A percentile compares a stretch with the other conserved stretches of the same genome.
phyloP scores from a whole-genome alignment of 1,140 invertebrate genomes.

The Doryteuthis pealeii region DNA sequence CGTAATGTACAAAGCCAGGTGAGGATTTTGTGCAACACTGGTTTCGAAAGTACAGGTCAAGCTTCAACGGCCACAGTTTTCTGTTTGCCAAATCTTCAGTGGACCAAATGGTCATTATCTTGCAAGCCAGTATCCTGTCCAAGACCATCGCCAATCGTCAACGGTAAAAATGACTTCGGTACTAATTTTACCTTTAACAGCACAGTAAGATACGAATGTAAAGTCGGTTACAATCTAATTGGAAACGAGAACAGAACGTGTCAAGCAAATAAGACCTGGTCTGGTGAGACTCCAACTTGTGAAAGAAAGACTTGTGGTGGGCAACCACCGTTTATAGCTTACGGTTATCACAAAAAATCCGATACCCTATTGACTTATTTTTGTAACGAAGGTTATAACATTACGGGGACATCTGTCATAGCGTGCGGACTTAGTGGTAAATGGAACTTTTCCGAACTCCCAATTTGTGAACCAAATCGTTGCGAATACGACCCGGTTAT shows the following conservation, averaged over 20 bases:
- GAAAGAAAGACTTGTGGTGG: not conserved
- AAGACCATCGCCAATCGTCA: not conserved
- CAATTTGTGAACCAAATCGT: slow-evolving; percentile 16
- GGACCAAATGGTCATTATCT: not conserved
- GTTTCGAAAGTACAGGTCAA: not conserved
- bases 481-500: slow-evolving; percentile 14
- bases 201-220: not conserved
- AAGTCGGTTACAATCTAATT: not conserved
- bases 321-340: not conserved
- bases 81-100: not conserved
- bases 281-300: not conserved
- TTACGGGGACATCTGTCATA: not conserved
- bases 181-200: not conserved
- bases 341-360: not conserved
- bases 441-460: slow-evolving; percentile 18
- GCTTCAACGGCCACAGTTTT: not conserved
- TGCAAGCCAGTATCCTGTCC: not conserved
- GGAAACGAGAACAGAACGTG: not conserved
- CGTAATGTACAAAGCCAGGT: not conserved
- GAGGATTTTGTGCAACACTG: not conserved
- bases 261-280: not conserved
- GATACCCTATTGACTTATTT: not conserved
- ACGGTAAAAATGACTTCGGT: not conserved
- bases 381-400: not conserved
- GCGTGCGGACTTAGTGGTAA: slow-evolving; percentile 18